A percentile compares a stretch with the other conserved stretches of the same genome.
phyloP scores from a whole-genome alignment of 2,888 invertebrate species.

The Theodoxus fluviatilis region DNA sequence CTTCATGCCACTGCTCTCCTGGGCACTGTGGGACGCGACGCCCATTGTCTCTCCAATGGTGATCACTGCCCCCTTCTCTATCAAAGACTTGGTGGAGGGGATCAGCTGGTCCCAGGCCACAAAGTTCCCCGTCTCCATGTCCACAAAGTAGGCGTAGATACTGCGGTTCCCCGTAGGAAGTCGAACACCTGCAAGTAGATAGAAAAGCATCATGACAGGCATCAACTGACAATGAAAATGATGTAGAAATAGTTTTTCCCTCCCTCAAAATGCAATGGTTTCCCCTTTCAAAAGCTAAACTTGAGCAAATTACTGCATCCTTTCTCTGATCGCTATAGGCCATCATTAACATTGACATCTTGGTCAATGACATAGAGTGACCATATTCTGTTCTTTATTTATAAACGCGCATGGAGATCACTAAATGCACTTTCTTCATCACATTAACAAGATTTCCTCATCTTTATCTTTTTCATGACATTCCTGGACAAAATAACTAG shows the following conservation, averaged over 20 bases:
- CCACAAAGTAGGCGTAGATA: conserved; percentile 65
- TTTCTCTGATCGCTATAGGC: too few species aligned
- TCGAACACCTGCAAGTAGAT: conserved; percentile 61
- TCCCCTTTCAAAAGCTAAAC: too few species aligned
- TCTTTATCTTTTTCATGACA: too few species aligned
- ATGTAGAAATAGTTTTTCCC: not conserved
- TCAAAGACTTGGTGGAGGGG: conserved; percentile 61
- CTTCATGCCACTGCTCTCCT: conserved; percentile 39
- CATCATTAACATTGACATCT: too few species aligned
- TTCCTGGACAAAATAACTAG: too few species aligned
- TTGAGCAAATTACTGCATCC: too few species aligned
- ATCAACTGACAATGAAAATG: not conserved
- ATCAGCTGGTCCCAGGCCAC: conserved; percentile 63
- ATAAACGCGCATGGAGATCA: too few species aligned
- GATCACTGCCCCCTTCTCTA: conserved; percentile 62
- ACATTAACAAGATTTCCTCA: too few species aligned
- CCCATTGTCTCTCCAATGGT: conserved; percentile 61
- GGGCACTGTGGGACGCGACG: conserved; percentile 42
- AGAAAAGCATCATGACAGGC: not conserved
- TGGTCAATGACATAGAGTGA: too few species aligned
- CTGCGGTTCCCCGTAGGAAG: conserved; percentile 62
- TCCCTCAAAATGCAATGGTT: too few species aligned
- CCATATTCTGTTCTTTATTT: too few species aligned
- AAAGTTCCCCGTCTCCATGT: conserved; percentile 63
- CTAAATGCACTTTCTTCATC: too few species aligned